Evolutionary conservation across 1,140 invertebrate species (phyloP), one percentile per base, ranked within the genome.

Genomic region (Charaxes varanes): DNA sequence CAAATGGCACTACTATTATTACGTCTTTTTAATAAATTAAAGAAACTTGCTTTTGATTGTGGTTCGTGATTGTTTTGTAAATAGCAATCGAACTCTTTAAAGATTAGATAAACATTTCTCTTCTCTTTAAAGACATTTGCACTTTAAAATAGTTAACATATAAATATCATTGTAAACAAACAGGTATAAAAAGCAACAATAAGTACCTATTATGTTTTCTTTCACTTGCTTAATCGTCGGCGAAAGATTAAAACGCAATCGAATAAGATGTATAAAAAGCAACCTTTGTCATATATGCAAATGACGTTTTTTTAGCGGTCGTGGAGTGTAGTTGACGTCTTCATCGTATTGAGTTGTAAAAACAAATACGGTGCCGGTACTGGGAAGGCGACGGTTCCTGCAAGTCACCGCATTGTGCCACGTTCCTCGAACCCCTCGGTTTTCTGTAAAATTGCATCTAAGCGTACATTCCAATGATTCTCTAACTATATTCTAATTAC

Each of bases 401-500:
- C 26, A 51, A 55, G 31, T 41, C 44, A 38, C 43, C 34, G 45
- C 31, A 50, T 55, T 55, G 53, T 55, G 26, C 47, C 31, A 12
- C 27, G 31, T 55, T 55, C 53, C 26, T 35, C 34, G 53, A 55
- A 55, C 21, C 7, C 16, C 18, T 28, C 41, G 38, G 40, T 47
- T 51, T 55, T 55, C 53, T 51, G 43, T 33, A 49, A 42, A 55
- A 30, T 43, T 33, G 47, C 42, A 41, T 41, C 38, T 28, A 19
- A 19, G 17, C 44, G 37, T 34, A 41, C 41, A 34, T 47, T 31
- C 44, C 30, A 38, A 37, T 33, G 30, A 41, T 37, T 47, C 41
- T 47, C 37, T 22, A 17, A 32, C n/a, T n/a, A n/a, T n/a, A n/a
- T n/a, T n/a, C n/a, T n/a, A n/a, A n/a, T n/a, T n/a, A n/a, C n/a